These are phyloP conservation scores for Misgurnus anguillicaudatus DNA, from an alignment of 2,113 vertebrate species.

Conservation along the genomic window DNA sequence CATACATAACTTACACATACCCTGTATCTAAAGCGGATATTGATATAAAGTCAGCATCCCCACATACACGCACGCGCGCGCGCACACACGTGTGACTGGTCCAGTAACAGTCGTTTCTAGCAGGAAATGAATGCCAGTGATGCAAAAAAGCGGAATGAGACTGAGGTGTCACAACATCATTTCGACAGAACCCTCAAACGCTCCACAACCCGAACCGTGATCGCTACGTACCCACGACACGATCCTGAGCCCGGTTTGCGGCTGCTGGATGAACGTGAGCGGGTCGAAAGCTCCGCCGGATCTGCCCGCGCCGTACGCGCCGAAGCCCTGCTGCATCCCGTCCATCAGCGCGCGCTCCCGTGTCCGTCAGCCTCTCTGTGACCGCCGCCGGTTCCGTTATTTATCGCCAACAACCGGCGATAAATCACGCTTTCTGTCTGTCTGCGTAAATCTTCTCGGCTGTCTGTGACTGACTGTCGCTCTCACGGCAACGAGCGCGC, in stretches of 20 bases:
- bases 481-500: neutral
- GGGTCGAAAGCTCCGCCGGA: conserved; percentile 94
- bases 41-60: too few relatives aligned
- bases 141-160: too few relatives aligned
- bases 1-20: too few relatives aligned
- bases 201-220: too few relatives aligned
- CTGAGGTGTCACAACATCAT: too few relatives aligned
- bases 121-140: too few relatives aligned
- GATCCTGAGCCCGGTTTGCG: conserved; percentile 88
- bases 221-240: conserved; percentile 87
- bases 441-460: conserved; percentile 6
- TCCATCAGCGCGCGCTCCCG: conserved; percentile 75
- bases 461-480: neutral
- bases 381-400: too few relatives aligned
- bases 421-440: conserved; percentile 22
- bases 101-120: too few relatives aligned
- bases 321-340: conserved; percentile 65
- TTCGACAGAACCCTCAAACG: too few relatives aligned
- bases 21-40: too few relatives aligned
- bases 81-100: too few relatives aligned
- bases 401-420: neutral
- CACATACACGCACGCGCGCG: too few relatives aligned
- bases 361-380: conserved; percentile 44
- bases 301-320: conserved; percentile 90
- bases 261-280: conserved; percentile 88